Conservation (phyloP, 1,140 invertebrate genomes). For the Brachionus asplanchnoidis region DNA sequence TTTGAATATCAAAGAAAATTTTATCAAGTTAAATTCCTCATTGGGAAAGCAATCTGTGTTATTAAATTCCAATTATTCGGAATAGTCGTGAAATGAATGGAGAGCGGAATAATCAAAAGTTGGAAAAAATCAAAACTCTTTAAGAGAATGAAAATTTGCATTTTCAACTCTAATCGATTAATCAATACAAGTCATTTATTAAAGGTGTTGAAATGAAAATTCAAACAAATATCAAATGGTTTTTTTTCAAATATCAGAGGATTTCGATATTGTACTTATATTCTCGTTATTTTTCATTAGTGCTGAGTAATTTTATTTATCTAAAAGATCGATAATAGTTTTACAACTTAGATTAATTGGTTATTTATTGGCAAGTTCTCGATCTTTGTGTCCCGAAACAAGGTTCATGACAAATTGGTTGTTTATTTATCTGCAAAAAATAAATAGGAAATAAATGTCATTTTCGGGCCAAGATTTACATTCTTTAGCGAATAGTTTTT, state of each 20-base stretch:
- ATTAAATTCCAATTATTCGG: constrained; percentile 21
- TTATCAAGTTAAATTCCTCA: not conserved
- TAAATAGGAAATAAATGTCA: constrained; percentile 34
- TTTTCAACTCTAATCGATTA: not conserved
- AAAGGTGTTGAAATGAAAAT: constrained; percentile 29
- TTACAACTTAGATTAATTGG: constrained; percentile 26
- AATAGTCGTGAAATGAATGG: not conserved
- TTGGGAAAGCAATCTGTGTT: not conserved
- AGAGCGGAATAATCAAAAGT: not conserved
- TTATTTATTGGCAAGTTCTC: not conserved
- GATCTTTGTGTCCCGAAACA: not conserved
- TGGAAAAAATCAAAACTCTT: not conserved
- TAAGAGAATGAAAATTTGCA: constrained; percentile 9
- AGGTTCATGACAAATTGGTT: constrained; percentile 3
- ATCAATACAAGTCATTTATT: not conserved
- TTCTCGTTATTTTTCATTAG: not conserved
- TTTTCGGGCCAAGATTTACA: not conserved
- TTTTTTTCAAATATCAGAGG: not conserved
- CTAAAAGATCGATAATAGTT: not conserved
- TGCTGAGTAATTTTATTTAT: not conserved
- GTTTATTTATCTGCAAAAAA: constrained; percentile 23
- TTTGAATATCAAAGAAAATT: constrained; percentile 20
- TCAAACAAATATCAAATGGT: not conserved
- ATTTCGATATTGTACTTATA: constrained; percentile 13
- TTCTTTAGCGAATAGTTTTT: not conserved